A percentile compares a stretch with the other conserved stretches of the same genome.
phyloP scores from a whole-genome alignment of 2,113 vertebrate genomes.

The Saccopteryx leptura region DNA sequence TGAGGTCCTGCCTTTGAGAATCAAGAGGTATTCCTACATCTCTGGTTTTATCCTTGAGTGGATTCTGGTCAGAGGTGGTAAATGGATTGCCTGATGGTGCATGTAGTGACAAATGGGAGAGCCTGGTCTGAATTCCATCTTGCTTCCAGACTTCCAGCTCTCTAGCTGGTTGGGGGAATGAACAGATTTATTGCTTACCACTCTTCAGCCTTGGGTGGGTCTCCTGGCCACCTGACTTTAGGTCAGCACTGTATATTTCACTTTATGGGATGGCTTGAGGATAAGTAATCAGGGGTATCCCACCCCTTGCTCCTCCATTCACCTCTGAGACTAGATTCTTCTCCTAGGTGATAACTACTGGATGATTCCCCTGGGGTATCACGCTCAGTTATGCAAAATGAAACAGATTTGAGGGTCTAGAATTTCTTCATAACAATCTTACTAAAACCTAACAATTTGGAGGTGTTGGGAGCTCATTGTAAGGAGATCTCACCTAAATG shows the following conservation, averaged over 20 bases:
- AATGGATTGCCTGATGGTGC: background rate
- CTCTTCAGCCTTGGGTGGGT: background rate
- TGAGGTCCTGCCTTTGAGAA: background rate
- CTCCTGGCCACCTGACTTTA: background rate
- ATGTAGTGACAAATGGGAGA: background rate
- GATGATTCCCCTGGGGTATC: background rate
- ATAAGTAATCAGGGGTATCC: background rate
- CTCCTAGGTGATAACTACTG: background rate
- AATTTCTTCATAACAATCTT: constrained; percentile 34
- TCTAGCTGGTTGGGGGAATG: background rate
- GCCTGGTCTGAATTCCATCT: background rate
- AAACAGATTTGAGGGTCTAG: background rate
- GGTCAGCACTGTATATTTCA: background rate
- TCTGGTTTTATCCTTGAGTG: background rate
- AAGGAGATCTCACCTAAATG: background rate
- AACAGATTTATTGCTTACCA: background rate
- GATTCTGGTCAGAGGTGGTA: background rate
- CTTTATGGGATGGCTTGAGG: background rate
- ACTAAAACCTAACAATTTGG: background rate
- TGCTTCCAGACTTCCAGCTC: background rate
- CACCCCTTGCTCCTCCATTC: background rate
- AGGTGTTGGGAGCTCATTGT: background rate
- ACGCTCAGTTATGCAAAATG: background rate
- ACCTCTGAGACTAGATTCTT: background rate
- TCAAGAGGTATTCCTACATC: background rate